Evolutionary conservation across 2,797 vertebrate species (phyloP).

Genomic region (Limnodromus scolopaceus): DNA sequence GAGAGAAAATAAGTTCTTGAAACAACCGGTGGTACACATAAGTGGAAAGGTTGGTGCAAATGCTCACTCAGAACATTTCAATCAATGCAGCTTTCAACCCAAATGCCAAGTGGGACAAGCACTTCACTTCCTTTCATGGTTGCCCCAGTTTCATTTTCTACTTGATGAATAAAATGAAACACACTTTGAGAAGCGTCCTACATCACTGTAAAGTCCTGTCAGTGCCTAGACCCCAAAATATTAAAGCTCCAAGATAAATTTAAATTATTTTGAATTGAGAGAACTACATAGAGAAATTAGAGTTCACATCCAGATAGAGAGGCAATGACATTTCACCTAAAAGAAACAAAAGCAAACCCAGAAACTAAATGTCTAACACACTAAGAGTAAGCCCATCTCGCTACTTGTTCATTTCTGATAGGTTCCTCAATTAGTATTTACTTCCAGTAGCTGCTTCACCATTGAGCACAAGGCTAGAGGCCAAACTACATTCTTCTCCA

Average conservation of each 20-base stretch:
- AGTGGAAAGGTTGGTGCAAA: neutral
- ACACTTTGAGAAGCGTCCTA: neutral
- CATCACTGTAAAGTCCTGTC: neutral
- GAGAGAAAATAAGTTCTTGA: neutral
- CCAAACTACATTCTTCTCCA: neutral
- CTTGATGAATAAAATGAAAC: neutral
- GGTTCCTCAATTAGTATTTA: neutral
- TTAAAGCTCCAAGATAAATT: neutral
- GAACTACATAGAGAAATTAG: neutral
- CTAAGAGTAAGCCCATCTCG: fast-evolving
- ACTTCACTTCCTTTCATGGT: neutral
- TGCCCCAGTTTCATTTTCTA: neutral
- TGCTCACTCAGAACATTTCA: neutral
- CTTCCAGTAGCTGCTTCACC: neutral
- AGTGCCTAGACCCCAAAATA: neutral
- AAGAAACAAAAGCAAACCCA: neutral
- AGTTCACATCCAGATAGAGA: neutral
- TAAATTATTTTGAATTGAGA: neutral
- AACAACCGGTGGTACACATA: neutral
- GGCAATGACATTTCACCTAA: neutral
- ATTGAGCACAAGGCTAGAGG: neutral
- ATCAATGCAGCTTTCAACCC: neutral
- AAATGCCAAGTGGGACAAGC: neutral
- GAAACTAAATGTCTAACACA: neutral
- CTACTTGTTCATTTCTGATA: neutral